Evolutionary conservation across 2,888 invertebrate genomes (phyloP).

Genomic region (Caenorhabditis sp.): DNA sequence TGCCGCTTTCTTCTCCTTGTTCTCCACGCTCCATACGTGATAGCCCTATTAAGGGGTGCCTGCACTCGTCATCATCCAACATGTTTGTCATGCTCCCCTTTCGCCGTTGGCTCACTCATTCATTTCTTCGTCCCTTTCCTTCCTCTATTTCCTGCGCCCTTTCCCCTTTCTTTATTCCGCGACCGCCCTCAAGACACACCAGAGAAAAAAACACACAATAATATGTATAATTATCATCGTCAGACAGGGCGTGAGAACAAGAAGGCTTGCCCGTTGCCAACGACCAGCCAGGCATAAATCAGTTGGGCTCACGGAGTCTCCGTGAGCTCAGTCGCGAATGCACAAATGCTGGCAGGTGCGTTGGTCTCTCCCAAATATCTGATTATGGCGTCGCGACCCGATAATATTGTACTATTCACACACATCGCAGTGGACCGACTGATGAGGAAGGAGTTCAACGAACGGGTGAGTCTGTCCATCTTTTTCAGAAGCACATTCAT

Average conservation of each 20-base stretch:
- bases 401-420: conserved; percentile 39
- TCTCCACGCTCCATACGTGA: conserved; percentile 31
- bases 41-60: conserved; percentile 52
- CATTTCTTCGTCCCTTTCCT: conserved; percentile 22
- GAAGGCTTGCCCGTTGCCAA: conserved; percentile 1
- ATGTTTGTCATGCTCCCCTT: conserved; percentile 37
- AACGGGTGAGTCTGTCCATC: conserved; percentile 20
- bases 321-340: conserved; percentile 19
- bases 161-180: not conserved
- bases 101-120: conserved; percentile 25
- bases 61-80: conserved; percentile 35
- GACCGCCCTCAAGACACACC: not conserved
- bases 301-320: conserved; percentile 6
- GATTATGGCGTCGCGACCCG: conserved; percentile 49
- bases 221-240: conserved; percentile 30
- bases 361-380: conserved; percentile 41
- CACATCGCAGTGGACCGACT: conserved; percentile 34
- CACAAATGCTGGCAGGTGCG: conserved; percentile 53
- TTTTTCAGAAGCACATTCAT: not conserved
- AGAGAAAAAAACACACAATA: not conserved
- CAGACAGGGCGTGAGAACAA: conserved; percentile 21
- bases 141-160: not conserved
- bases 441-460: conserved; percentile 37
- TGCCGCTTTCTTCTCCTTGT: conserved; percentile 2
- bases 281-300: conserved; percentile 31